phyloP scores from a whole-genome alignment of 1,140 invertebrate genomes.

The Drosophila triauraria region DNA sequence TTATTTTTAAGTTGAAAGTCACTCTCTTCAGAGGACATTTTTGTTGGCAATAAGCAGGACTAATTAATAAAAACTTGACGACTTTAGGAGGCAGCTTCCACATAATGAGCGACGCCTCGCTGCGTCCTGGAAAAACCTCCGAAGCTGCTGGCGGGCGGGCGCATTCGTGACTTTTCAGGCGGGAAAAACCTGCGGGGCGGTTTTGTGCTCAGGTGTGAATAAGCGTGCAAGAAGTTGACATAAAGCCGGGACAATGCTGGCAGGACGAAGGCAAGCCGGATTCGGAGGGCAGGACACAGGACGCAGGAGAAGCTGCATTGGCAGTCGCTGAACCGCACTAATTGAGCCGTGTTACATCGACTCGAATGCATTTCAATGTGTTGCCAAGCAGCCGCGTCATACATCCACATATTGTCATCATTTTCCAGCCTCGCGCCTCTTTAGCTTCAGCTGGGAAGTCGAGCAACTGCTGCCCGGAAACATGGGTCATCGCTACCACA shows the following conservation, averaged over 20 bases:
- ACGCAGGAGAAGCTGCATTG: constrained; percentile 71
- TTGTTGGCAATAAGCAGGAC: constrained; percentile 24
- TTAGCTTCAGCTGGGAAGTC: constrained; percentile 55
- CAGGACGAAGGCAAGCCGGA: constrained; percentile 19
- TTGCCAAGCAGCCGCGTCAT: constrained; percentile 59
- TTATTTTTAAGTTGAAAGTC: background rate
- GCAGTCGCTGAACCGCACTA: constrained; percentile 78
- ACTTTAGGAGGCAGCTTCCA: constrained; percentile 6
- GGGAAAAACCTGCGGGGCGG: constrained; percentile 67
- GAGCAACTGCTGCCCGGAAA: constrained; percentile 60
- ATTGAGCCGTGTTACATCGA: constrained; percentile 84
- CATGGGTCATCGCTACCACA: constrained; percentile 10
- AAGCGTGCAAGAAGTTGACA: constrained; percentile 82
- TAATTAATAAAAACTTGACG: constrained; percentile 56
- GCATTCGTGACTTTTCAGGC: constrained; percentile 73
- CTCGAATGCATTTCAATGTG: constrained; percentile 82
- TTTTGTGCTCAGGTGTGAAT: constrained; percentile 83
- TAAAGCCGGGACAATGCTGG: constrained; percentile 61
- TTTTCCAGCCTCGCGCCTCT: constrained; percentile 53
- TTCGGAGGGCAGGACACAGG: constrained; percentile 13
- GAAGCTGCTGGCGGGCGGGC: constrained; percentile 18
- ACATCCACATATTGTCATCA: constrained; percentile 35
- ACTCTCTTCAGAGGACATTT: background rate
- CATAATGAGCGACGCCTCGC: constrained; percentile 55
- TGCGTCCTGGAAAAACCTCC: constrained; percentile 35